phyloP scores from a whole-genome alignment of 2,888 invertebrate species.

The Gortyna flavago region DNA sequence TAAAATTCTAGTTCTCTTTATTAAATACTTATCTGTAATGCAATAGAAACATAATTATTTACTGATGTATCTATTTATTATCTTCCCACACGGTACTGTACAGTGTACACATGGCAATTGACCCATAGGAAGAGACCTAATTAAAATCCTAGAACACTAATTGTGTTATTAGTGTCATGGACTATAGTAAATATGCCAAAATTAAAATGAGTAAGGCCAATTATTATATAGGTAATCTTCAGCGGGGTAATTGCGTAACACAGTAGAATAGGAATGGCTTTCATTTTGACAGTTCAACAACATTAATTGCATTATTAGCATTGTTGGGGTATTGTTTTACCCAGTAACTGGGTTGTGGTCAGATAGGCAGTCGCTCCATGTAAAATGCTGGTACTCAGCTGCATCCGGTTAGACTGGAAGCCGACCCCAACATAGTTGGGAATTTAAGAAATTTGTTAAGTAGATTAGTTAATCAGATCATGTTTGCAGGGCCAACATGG shows the following conservation, averaged over 20 bases:
- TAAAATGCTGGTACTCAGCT: background rate
- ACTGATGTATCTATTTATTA: constrained; percentile 17
- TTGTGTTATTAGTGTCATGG: background rate
- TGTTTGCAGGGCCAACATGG: background rate
- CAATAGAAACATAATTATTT: constrained; percentile 26
- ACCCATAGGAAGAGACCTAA: constrained; percentile 40
- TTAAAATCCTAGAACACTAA: constrained; percentile 25
- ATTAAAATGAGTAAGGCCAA: background rate
- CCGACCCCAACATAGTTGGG: background rate
- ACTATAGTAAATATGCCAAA: background rate
- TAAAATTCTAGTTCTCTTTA: constrained; percentile 45
- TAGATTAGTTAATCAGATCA: background rate
- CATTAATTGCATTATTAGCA: background rate
- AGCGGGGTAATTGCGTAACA: background rate
- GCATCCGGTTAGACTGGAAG: background rate
- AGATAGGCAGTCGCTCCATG: background rate
- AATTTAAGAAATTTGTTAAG: background rate
- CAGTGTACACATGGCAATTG: constrained; percentile 26
- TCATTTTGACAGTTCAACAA: background rate
- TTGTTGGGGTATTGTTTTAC: background rate
- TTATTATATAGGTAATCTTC: background rate
- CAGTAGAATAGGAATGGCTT: background rate
- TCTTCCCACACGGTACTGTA: constrained; percentile 32
- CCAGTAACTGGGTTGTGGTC: background rate
- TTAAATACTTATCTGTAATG: constrained; percentile 45